Percentiles rank a stretch among this genome's conserved stretches.
Conservation (phyloP, 2,888 invertebrate genomes). For the Seira musarum region DNA sequence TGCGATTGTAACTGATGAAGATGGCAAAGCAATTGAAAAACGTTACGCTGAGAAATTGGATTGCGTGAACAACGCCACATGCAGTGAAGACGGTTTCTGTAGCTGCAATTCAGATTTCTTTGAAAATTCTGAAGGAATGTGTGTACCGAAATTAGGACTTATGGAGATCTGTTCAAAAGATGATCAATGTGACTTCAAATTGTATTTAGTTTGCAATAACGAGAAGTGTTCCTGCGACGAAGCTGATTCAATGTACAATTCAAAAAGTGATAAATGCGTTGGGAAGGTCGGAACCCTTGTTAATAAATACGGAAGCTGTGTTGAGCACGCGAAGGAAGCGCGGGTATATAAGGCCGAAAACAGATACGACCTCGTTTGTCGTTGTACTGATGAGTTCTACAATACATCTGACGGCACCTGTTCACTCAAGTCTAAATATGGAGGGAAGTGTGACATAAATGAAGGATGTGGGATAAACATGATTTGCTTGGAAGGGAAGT, state of each 20-base stretch:
- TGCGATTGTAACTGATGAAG: background rate
- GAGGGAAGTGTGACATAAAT: slow-evolving; percentile 27
- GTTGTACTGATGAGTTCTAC: too few relatives aligned
- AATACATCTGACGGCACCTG: too few relatives aligned
- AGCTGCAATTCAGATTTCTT: background rate
- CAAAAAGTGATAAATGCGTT: too few relatives aligned
- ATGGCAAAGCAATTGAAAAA: background rate
- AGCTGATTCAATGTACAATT: too few relatives aligned
- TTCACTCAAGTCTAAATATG: too few relatives aligned
- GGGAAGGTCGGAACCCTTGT: too few relatives aligned
- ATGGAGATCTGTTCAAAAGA: background rate
- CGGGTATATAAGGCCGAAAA: too few relatives aligned
- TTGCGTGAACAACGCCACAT: background rate
- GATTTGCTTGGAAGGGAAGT: slow-evolving; percentile 7
- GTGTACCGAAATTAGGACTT: background rate
- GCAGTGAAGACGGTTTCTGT: background rate
- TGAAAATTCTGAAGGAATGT: background rate
- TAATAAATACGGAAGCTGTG: too few relatives aligned
- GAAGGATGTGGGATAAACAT: slow-evolving; percentile 34
- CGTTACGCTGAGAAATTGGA: background rate
- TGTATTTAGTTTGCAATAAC: background rate
- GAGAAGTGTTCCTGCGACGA: background rate
- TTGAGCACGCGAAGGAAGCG: too few relatives aligned
- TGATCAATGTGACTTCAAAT: background rate
- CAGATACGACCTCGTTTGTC: too few relatives aligned